A percentile compares a stretch with the other conserved stretches of the same genome.
phyloP scores from a whole-genome alignment of 2,888 invertebrate species.

The Hypolimnas misippus region DNA sequence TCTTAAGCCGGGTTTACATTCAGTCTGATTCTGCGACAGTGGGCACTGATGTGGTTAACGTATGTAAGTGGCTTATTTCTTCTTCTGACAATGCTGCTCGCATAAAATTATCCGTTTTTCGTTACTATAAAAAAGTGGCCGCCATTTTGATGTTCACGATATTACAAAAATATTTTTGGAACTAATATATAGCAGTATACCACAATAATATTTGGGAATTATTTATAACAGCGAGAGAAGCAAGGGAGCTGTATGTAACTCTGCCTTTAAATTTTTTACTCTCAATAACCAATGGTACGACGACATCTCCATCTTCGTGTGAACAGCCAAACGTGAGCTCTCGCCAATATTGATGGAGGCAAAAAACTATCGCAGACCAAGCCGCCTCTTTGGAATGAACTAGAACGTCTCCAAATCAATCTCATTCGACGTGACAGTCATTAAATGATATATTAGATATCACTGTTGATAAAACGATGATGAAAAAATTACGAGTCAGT shows the following conservation, averaged over 20 bases:
- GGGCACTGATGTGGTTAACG: too few species aligned
- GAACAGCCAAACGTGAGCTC: constrained; percentile 43
- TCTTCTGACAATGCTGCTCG: too few species aligned
- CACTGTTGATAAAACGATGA: neutral
- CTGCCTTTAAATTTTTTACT: constrained; percentile 47
- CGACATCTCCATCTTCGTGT: constrained; percentile 48
- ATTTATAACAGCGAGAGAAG: too few species aligned
- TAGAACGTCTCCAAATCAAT: neutral
- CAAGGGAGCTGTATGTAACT: too few species aligned
- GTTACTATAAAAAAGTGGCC: too few species aligned
- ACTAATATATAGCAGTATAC: too few species aligned
- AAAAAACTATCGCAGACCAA: constrained; percentile 38
- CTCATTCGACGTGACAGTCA: neutral
- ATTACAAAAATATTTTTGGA: too few species aligned
- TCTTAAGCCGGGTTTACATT: constrained; percentile 33
- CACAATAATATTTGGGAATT: too few species aligned
- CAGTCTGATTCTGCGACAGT: too few species aligned
- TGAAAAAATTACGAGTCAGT: neutral
- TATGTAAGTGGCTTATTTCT: too few species aligned
- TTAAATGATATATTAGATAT: neutral
- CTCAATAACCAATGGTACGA: constrained; percentile 46
- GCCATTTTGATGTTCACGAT: too few species aligned
- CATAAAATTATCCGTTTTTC: too few species aligned
- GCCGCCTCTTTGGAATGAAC: constrained; percentile 6
- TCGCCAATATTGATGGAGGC: constrained; percentile 49